Percentiles rank a stretch among this genome's conserved stretches.
These are phyloP conservation scores for Rotaria socialis DNA, from an alignment of 2,888 invertebrate species.

Conservation along the genomic window DNA sequence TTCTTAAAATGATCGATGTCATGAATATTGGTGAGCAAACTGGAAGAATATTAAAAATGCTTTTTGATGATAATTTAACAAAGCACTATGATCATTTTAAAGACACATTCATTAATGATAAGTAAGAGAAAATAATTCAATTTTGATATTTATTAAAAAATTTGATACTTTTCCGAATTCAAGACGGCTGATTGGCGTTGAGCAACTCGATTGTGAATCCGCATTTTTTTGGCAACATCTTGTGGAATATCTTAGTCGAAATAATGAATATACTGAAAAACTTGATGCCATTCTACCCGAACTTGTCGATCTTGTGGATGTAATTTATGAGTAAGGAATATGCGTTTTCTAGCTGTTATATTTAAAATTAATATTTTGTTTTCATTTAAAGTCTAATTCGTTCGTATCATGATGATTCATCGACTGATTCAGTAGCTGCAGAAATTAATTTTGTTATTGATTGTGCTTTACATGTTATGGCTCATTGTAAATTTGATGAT, in stretches of 20 bases:
- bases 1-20: slow-evolving; percentile 21
- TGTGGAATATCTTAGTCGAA: not conserved
- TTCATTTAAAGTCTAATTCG: not conserved
- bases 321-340: not conserved
- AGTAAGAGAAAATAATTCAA: not conserved
- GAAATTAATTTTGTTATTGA: slow-evolving; percentile 13
- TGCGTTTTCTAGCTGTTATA: not conserved
- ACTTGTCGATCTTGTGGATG: slow-evolving; percentile 20
- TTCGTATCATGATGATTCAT: slow-evolving; percentile 30
- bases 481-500: slow-evolving; percentile 28
- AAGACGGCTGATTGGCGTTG: not conserved
- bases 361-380: not conserved
- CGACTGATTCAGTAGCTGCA: not conserved
- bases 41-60: slow-evolving; percentile 15
- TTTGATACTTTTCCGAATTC: not conserved
- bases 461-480: slow-evolving; percentile 18
- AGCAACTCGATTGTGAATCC: slow-evolving; percentile 17
- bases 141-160: no score
- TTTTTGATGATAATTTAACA: slow-evolving; percentile 4
- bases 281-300: slow-evolving; percentile 22
- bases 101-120: not conserved
- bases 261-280: slow-evolving; percentile 11
- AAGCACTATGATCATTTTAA: slow-evolving; percentile 23
- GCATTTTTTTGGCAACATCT: slow-evolving; percentile 37
- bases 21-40: slow-evolving; percentile 5